Base-by-base conservation (phyloP, 2,888 invertebrate genomes). In the Pyrocoelia pectoralis region DNA sequence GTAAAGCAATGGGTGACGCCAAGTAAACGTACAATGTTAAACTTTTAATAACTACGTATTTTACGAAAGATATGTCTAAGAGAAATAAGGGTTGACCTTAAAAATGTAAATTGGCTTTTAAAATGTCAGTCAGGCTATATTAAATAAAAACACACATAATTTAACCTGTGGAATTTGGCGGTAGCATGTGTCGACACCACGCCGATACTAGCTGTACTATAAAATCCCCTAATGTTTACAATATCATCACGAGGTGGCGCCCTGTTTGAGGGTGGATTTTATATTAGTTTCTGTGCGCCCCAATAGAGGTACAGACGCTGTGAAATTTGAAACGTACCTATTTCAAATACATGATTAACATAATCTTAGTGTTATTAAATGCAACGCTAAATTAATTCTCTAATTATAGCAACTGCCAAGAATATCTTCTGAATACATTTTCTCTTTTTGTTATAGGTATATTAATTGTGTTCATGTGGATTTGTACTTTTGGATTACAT, bases 181-280 rank as follows among this genome's bases (percentile, higher is more conserved):
- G 54, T 15, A 8, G 60, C 29, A 19, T 9, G 48, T 56, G 48
- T 46, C 68, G 66, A 62, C 70, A 67, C 66, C 70, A 63, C 53
- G 48, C 61, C 48, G 66, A 63, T 50, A 65, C 66, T 62, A 61
- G 68, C 61, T 65, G 67, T 51, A 71, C 69, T 70, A 60, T 61
- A n/a, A 41, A 18, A 40, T 24, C 56, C 59, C 48, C 48, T 51
- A 3, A 13, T 56, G 65, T 70, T 70, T 61, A 52, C 49, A 56
- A 51, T 41, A 50, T 56, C 58, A 38, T 56, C 70, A 66, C 54
- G 53, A 70, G 69, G 68, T 69, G 71, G 67, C 69, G 65, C 54
- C 55, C 52, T 57, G 49, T 17, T 57, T 50, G 58, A 63, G 69
- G 69, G 66, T 69, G 65, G 52, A n/a, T 49, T 53, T 48, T 10